These are phyloP conservation scores for Macrotis lagotis DNA, from an alignment of 2,113 vertebrate genomes.

Conservation along the genomic window DNA sequence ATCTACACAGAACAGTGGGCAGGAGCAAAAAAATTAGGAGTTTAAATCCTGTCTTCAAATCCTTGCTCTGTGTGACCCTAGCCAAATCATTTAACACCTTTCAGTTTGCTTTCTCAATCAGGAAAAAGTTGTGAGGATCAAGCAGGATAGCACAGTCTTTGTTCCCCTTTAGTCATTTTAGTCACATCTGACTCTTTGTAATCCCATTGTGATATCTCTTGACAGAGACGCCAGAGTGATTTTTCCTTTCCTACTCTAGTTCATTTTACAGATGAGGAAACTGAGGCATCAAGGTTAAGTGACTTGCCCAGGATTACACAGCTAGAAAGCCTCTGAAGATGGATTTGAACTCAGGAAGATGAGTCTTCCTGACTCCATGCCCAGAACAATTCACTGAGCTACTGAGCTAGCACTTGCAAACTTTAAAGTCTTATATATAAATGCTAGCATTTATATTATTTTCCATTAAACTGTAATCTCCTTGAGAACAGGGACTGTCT, in stretches of 20 bases:
- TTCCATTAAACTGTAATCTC: not conserved
- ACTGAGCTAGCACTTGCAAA: not conserved
- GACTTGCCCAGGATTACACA: too few species aligned
- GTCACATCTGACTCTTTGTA: not conserved
- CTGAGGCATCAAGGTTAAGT: not conserved
- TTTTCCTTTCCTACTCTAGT: not conserved
- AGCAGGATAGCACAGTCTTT: not conserved
- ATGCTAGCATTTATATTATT: not conserved
- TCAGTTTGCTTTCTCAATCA: not conserved
- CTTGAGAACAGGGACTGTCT: not conserved
- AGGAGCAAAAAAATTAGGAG: not conserved
- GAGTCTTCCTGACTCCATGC: not conserved
- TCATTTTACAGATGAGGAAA: not conserved
- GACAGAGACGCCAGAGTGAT: not conserved
- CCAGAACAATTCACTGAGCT: not conserved
- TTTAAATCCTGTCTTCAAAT: not conserved
- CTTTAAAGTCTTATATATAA: not conserved
- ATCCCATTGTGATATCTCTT: not conserved
- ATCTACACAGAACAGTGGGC: not conserved
- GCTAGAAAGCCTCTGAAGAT: not conserved
- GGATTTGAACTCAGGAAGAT: not conserved
- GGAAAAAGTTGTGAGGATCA: not conserved
- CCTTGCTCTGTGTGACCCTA: not conserved
- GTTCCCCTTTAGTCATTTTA: not conserved
- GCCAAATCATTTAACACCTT: not conserved